Conservation (phyloP, 2,888 invertebrate species). For the Allophyes oxyacanthae region DNA sequence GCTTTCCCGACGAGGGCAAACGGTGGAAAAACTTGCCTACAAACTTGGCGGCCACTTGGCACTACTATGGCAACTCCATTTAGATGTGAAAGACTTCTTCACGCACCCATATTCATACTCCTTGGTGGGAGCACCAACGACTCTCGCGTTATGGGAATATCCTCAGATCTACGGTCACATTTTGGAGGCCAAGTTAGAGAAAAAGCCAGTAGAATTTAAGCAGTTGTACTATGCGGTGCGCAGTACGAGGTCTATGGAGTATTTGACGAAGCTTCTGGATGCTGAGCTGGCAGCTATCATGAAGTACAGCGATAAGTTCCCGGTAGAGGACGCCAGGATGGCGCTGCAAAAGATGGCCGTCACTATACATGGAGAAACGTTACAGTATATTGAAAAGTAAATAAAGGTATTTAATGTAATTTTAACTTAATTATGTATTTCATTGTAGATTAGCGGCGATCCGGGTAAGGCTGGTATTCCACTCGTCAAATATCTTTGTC, state of each 20-base stretch:
- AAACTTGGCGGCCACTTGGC: conserved; percentile 81
- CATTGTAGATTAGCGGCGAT: not conserved
- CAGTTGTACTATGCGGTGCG: conserved; percentile 80
- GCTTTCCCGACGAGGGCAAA: conserved; percentile 68
- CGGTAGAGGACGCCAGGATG: conserved; percentile 75
- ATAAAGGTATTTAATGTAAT: conserved; percentile 49
- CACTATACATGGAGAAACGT: conserved; percentile 76
- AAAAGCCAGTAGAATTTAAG: conserved; percentile 72
- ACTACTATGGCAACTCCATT: conserved; percentile 81
- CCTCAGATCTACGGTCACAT: conserved; percentile 79
- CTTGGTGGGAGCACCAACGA: conserved; percentile 78
- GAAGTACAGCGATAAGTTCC: conserved; percentile 73
- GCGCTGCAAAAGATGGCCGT: conserved; percentile 82
- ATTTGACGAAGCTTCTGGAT: conserved; percentile 73
- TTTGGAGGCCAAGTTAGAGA: conserved; percentile 72
- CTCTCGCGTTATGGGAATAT: conserved; percentile 81
- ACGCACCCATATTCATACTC: conserved; percentile 81
- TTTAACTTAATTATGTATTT: conserved; percentile 8
- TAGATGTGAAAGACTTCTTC: conserved; percentile 83
- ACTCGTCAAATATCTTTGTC: no score
- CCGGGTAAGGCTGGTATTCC: not conserved
- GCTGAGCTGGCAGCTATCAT: conserved; percentile 77
- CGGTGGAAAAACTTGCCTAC: conserved; percentile 77
- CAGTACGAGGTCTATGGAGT: conserved; percentile 79
- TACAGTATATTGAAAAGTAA: conserved; percentile 78